Percentiles rank a stretch among this genome's conserved stretches.
Evolutionary conservation across 2,797 vertebrate genomes (phyloP).

Genomic region (Odontamblyopus lacepedii): DNA sequence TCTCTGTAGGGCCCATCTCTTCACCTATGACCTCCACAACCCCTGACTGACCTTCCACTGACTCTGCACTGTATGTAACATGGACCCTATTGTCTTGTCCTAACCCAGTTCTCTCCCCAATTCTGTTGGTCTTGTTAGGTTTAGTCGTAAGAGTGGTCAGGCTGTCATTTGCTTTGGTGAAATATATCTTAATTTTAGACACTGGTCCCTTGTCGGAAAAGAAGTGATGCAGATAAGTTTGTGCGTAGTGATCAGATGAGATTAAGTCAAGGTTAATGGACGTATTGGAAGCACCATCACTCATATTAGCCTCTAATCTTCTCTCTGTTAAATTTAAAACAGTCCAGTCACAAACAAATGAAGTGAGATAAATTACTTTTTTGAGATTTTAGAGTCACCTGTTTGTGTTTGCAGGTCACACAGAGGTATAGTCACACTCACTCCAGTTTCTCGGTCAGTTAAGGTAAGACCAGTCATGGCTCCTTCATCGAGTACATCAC

Average conservation of each 20-base stretch:
- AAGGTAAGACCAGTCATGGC: slow-evolving; percentile 62
- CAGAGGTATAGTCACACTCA: slow-evolving; percentile 49
- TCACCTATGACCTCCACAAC: not conserved
- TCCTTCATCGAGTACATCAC: slow-evolving; percentile 56
- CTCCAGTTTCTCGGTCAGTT: slow-evolving; percentile 65
- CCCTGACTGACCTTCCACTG: not conserved
- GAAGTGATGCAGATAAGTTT: slow-evolving; percentile 64
- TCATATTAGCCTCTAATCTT: slow-evolving; percentile 16
- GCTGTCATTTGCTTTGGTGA: slow-evolving; percentile 33
- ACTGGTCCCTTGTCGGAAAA: slow-evolving; percentile 63
- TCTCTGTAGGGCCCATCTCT: not conserved
- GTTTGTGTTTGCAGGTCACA: slow-evolving; percentile 40
- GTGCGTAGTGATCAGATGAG: slow-evolving; percentile 62
- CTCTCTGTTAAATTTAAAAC: slow-evolving; percentile 43
- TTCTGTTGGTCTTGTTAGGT: slow-evolving; percentile 16
- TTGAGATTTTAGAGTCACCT: slow-evolving; percentile 32
- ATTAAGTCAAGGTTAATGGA: slow-evolving; percentile 58
- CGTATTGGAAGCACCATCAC: slow-evolving; percentile 8
- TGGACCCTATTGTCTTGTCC: not conserved
- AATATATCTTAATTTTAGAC: slow-evolving; percentile 59
- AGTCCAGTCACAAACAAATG: slow-evolving; percentile 19
- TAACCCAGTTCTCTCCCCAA: not conserved
- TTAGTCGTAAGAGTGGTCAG: slow-evolving; percentile 30
- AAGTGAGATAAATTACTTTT: not conserved
- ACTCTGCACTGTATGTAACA: not conserved